Percentiles rank a stretch among this genome's conserved stretches.
Conservation (phyloP, 2,797 vertebrate genomes). For the Odontamblyopus rebecca region DNA sequence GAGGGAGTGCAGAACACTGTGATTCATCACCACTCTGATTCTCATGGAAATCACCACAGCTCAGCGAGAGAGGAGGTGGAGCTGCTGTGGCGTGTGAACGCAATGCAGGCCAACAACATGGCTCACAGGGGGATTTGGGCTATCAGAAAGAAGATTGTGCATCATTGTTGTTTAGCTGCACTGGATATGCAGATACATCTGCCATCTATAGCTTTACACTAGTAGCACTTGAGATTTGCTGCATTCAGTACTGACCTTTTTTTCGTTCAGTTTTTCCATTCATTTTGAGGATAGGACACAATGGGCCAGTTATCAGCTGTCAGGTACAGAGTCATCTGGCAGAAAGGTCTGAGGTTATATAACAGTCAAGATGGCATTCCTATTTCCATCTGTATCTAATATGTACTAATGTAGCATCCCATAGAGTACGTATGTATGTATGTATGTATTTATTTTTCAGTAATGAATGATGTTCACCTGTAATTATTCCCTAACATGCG, state of each 20-base stretch:
- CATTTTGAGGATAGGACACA: no score
- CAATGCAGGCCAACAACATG: conserved; percentile 61
- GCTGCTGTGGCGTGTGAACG: conserved; percentile 71
- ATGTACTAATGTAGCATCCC: no score
- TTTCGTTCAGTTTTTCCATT: not conserved
- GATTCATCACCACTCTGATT: conserved; percentile 78
- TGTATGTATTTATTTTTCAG: not conserved
- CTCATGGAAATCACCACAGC: conserved; percentile 76
- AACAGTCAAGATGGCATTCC: no score
- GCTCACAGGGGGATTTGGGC: conserved; percentile 64
- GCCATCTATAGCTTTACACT: conserved; percentile 51
- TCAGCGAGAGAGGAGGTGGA: conserved; percentile 57
- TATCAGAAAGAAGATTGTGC: conserved; percentile 62
- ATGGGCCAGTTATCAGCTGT: no score
- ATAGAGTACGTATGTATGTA: no score
- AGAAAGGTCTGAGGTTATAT: no score
- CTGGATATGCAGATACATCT: conserved; percentile 42
- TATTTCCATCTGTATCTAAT: no score
- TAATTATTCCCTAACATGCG: not conserved
- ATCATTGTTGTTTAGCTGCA: conserved; percentile 28
- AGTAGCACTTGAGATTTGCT: conserved; percentile 18
- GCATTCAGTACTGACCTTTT: no score
- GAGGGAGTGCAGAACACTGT: conserved; percentile 72
- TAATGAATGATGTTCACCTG: not conserved
- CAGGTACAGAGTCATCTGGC: no score